A percentile compares a stretch with the other conserved stretches of the same genome.
These are phyloP conservation scores for Agriopis leucophaearia DNA, from an alignment of 2,888 invertebrate species.

Conservation along the genomic window DNA sequence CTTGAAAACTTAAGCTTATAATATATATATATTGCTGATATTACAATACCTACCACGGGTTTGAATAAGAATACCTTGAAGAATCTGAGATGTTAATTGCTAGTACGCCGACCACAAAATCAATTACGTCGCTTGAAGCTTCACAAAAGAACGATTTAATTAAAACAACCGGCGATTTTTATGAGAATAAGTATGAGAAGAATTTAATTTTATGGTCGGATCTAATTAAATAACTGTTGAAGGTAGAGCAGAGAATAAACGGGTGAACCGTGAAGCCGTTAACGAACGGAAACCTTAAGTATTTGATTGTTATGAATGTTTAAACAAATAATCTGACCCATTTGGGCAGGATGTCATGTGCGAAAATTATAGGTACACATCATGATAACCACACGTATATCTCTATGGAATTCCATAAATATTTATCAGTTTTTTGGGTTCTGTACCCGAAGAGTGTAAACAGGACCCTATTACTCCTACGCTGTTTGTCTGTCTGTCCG, in stretches of 20 bases:
- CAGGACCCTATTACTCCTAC: too few relatives aligned
- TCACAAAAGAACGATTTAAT: constrained; percentile 26
- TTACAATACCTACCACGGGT: neutral
- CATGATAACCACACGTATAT: neutral
- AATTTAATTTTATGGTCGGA: constrained; percentile 20
- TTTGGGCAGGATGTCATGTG: neutral
- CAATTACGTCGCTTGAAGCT: constrained; percentile 29
- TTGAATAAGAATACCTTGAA: constrained; percentile 2
- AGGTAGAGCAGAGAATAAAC: constrained; percentile 7
- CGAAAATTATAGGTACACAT: neutral
- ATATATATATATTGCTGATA: too few relatives aligned
- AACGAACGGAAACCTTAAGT: constrained; percentile 3
- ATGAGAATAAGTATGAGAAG: constrained; percentile 1
- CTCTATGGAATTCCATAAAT: too few relatives aligned
- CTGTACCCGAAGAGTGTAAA: too few relatives aligned
- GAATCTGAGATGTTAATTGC: constrained; percentile 21
- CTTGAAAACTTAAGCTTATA: too few relatives aligned
- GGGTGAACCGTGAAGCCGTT: neutral
- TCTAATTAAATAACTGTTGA: constrained; percentile 13
- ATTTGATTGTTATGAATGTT: neutral
- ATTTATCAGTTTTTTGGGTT: too few relatives aligned
- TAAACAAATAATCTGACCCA: neutral
- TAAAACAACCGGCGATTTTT: constrained; percentile 24
- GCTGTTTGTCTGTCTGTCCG: too few relatives aligned
- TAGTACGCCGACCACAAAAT: constrained; percentile 25